Conservation (phyloP, 2,888 invertebrate species). For the Fragum sueziense region DNA sequence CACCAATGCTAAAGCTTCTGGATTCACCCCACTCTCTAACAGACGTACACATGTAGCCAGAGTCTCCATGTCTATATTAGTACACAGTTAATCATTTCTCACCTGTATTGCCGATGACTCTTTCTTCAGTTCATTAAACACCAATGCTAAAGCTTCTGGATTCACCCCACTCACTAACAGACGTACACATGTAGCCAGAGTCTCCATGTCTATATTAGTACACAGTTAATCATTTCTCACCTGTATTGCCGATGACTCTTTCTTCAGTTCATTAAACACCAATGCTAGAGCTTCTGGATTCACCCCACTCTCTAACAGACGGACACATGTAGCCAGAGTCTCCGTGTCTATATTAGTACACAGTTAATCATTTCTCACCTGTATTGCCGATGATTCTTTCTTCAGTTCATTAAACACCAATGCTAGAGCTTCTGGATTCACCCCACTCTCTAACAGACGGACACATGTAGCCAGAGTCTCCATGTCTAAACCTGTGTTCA, state of each 20-base stretch:
- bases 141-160: slow-evolving; percentile 89
- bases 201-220: slow-evolving; percentile 90
- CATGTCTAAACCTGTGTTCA: slow-evolving; percentile 90
- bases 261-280: slow-evolving; percentile 89
- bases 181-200: slow-evolving; percentile 89
- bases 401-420: slow-evolving; percentile 89
- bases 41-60: slow-evolving; percentile 90
- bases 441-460: slow-evolving; percentile 90
- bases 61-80: slow-evolving; percentile 90
- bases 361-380: no score
- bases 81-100: no score
- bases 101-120: slow-evolving; percentile 82
- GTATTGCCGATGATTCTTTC: slow-evolving; percentile 83
- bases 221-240: no score
- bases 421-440: slow-evolving; percentile 91
- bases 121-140: slow-evolving; percentile 89
- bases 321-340: slow-evolving; percentile 89
- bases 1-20: slow-evolving; percentile 89
- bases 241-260: slow-evolving; percentile 83
- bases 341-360: slow-evolving; percentile 91
- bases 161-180: slow-evolving; percentile 92
- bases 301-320: slow-evolving; percentile 91
- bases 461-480: slow-evolving; percentile 90
- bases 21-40: slow-evolving; percentile 92
- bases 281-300: slow-evolving; percentile 91